A percentile compares a stretch with the other conserved stretches of the same genome.
Conservation (phyloP, 2,888 invertebrate species). For the Pseudeuparius sepicola region DNA sequence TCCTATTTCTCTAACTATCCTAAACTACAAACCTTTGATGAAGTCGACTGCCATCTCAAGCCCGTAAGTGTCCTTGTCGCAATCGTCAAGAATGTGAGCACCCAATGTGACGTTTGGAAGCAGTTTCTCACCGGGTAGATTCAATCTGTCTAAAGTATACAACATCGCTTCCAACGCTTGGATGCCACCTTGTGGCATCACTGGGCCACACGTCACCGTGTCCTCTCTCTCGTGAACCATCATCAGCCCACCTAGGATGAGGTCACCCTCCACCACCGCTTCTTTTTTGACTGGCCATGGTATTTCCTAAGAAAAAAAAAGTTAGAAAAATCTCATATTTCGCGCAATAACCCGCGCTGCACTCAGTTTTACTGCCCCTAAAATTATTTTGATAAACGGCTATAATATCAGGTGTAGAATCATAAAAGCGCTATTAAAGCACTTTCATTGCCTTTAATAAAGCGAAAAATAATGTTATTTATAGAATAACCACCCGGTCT, state of each 20-base stretch:
- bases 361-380: too few species aligned
- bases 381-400: too few species aligned
- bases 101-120: constrained; percentile 74
- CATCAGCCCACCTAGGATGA: constrained; percentile 85
- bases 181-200: constrained; percentile 88
- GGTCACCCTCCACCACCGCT: constrained; percentile 77
- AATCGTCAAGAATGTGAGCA: constrained; percentile 85
- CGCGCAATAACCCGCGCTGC: too few species aligned
- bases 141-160: constrained; percentile 76
- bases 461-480: too few species aligned
- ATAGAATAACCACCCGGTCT: too few species aligned
- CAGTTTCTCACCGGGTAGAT: constrained; percentile 50
- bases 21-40: constrained; percentile 70
- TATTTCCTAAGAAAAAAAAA: constrained; percentile 25
- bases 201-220: constrained; percentile 77
- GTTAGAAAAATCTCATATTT: too few species aligned
- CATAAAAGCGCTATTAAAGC: too few species aligned
- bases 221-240: constrained; percentile 92
- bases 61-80: constrained; percentile 92
- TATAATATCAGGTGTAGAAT: too few species aligned
- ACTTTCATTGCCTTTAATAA: too few species aligned
- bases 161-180: constrained; percentile 89
- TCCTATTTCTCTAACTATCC: not conserved
- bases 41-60: constrained; percentile 94
- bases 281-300: constrained; percentile 78